A percentile compares a stretch with the other conserved stretches of the same genome.
Conservation (phyloP, 2,113 vertebrate species). For the Misgurnus mizolepis region DNA sequence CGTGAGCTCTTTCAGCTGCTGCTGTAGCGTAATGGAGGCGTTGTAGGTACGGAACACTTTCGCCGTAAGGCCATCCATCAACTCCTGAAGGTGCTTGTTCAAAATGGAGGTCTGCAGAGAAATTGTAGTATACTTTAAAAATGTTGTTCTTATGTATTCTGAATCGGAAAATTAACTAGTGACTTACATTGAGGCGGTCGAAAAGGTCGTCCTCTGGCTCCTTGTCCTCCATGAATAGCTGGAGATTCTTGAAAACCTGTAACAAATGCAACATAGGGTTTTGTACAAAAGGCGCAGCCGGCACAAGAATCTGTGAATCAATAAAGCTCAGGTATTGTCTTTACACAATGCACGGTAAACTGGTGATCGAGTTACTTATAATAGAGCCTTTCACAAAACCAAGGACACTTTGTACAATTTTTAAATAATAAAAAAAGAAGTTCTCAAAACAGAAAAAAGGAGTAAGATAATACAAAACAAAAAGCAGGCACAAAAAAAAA, state of each 20-base stretch:
- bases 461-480: neutral
- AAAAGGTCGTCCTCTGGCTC: conserved; percentile 97
- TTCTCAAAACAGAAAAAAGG: neutral
- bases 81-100: conserved; percentile 98
- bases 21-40: conserved; percentile 96
- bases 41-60: conserved; percentile 99
- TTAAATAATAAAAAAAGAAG: neutral
- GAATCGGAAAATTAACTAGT: neutral
- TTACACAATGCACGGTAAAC: neutral
- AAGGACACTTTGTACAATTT: conserved; percentile 7
- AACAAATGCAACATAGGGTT: neutral
- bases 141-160: neutral
- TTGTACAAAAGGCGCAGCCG: neutral
- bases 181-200: conserved; percentile 93
- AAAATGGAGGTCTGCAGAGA: conserved; percentile 87
- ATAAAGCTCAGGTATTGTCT: neutral
- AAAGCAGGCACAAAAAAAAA: too few species aligned
- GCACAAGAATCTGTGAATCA: neutral
- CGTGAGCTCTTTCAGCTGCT: conserved; percentile 93
- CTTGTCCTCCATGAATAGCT: conserved; percentile 98
- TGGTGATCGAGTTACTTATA: neutral
- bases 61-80: conserved; percentile 97
- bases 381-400: conserved; percentile 3
- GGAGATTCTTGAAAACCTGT: conserved; percentile 97
- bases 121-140: neutral